phyloP scores from a whole-genome alignment of 2,113 vertebrate genomes.

The Kryptolebias marmoratus region DNA sequence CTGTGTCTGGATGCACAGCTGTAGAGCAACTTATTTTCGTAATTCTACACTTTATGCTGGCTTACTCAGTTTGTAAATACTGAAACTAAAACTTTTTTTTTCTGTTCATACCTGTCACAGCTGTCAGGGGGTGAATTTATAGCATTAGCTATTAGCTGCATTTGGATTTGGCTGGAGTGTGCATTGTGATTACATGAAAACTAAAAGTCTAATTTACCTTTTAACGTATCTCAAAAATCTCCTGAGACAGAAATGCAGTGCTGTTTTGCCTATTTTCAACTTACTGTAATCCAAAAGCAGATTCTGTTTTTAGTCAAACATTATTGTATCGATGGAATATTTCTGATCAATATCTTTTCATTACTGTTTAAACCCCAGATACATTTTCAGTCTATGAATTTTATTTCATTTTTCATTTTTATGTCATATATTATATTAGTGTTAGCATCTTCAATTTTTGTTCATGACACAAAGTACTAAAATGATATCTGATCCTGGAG shows the following conservation, averaged over 20 bases:
- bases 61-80: neutral
- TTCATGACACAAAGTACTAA: neutral
- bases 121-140: neutral
- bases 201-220: neutral
- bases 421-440: no score
- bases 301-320: neutral
- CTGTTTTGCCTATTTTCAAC: neutral
- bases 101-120: neutral
- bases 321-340: neutral
- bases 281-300: no score
- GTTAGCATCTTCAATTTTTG: no score
- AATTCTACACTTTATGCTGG: neutral
- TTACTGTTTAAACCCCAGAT: no score
- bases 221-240: neutral
- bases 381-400: neutral
- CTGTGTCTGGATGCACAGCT: neutral
- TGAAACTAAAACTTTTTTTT: conserved; percentile 5
- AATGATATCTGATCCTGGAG: no score
- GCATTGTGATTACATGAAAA: neutral
- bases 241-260: neutral
- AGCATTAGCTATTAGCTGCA: neutral
- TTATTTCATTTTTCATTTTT: no score
- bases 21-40: conserved; percentile 1
- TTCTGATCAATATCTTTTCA: no score
- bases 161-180: neutral